phyloP scores from a whole-genome alignment of 2,888 invertebrate genomes.

The Calliphora vomitoria region DNA sequence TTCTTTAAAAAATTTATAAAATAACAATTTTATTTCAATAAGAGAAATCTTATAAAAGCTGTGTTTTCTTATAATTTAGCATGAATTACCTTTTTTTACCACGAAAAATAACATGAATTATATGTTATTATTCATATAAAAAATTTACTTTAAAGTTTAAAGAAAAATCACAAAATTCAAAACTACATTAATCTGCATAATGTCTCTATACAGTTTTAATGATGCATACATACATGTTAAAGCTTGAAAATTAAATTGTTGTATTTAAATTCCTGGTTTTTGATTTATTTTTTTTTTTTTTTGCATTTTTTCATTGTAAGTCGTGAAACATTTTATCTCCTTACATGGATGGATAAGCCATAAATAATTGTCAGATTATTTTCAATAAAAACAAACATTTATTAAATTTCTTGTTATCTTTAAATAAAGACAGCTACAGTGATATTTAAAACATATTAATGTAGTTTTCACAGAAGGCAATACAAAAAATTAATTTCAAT shows the following conservation, averaged over 20 bases:
- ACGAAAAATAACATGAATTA: no score
- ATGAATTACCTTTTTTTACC: no score
- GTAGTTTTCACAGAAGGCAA: constrained; percentile 56
- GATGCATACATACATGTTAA: background rate
- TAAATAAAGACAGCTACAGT: constrained; percentile 5
- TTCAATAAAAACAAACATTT: constrained; percentile 59
- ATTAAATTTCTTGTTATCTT: constrained; percentile 55
- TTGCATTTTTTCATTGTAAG: constrained; percentile 29
- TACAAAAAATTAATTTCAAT: constrained; percentile 44
- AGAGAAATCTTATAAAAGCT: no score
- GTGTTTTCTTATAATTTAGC: no score
- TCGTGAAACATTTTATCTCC: constrained; percentile 58
- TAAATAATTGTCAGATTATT: constrained; percentile 72
- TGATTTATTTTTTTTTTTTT: constrained; percentile 20
- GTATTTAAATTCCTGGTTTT: constrained; percentile 48
- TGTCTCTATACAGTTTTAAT: background rate
- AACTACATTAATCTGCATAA: background rate
- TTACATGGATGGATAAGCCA: constrained; percentile 65
- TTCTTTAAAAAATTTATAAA: no score
- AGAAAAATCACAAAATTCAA: background rate
- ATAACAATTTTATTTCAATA: no score
- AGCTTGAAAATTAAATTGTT: constrained; percentile 19
- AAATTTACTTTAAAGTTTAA: no score
- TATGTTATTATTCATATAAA: background rate
- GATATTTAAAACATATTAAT: constrained; percentile 40